Percentiles rank a stretch among this genome's conserved stretches.
Conservation (phyloP, 2,888 invertebrate genomes). For the Brachypterus glaber region DNA sequence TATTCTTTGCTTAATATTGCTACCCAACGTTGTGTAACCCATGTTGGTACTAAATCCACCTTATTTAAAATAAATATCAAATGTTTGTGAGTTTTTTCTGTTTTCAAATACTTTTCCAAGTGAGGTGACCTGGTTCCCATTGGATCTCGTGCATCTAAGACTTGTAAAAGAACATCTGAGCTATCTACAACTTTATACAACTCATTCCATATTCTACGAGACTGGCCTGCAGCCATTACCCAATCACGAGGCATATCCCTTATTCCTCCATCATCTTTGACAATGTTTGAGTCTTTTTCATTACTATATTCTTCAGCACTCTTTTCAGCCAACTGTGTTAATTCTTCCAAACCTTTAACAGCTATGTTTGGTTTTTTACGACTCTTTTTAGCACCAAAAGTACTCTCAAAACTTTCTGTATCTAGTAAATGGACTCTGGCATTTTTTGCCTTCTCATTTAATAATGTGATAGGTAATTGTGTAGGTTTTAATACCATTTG, state of each 20-base stretch:
- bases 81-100: conserved; percentile 96
- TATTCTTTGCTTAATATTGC: conserved; percentile 87
- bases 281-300: conserved; percentile 73
- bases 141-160: conserved; percentile 95
- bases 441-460: conserved; percentile 87
- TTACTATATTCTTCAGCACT: conserved; percentile 68
- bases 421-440: conserved; percentile 90
- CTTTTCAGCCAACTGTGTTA: conserved; percentile 63
- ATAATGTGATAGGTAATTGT: conserved; percentile 82
- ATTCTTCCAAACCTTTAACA: conserved; percentile 66
- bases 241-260: conserved; percentile 79
- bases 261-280: conserved; percentile 71
- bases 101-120: conserved; percentile 83
- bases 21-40: conserved; percentile 98
- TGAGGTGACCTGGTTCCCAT: conserved; percentile 90
- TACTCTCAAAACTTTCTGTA: conserved; percentile 86
- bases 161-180: conserved; percentile 92
- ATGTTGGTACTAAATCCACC: conserved; percentile 90
- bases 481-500: conserved; percentile 97
- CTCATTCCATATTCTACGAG: conserved; percentile 97
- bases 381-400: conserved; percentile 90
- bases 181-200: conserved; percentile 98
- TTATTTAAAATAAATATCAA: conserved; percentile 95
- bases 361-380: conserved; percentile 81
- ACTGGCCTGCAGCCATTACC: conserved; percentile 93